Evolutionary conservation across 1,140 invertebrate genomes (phyloP).

Genomic region (Chlorops oryzae): DNA sequence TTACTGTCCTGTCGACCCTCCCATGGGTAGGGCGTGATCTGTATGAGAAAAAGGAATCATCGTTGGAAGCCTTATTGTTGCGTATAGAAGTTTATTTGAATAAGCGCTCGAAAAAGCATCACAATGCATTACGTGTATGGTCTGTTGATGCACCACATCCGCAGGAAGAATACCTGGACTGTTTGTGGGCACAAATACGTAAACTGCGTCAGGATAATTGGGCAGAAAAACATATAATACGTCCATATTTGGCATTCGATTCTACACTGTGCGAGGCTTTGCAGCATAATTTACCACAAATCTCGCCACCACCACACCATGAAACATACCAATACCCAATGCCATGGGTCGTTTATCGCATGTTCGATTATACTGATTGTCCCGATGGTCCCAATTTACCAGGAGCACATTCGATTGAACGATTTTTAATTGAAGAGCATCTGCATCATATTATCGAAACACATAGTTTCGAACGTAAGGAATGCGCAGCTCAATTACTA

Average conservation of each 20-base stretch:
- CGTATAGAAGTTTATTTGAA: slow-evolving; percentile 95
- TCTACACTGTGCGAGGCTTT: slow-evolving; percentile 89
- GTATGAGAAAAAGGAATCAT: slow-evolving; percentile 93
- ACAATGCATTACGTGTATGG: slow-evolving; percentile 88
- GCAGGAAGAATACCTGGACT: slow-evolving; percentile 98
- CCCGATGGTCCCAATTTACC: slow-evolving; percentile 87
- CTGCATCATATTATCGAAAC: slow-evolving; percentile 88
- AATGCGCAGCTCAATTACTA: slow-evolving; percentile 87
- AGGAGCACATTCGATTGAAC: slow-evolving; percentile 93
- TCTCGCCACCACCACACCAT: slow-evolving; percentile 86
- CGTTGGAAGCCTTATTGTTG: slow-evolving; percentile 83
- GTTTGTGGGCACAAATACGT: slow-evolving; percentile 90
- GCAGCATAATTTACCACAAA: slow-evolving; percentile 87
- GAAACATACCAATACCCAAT: slow-evolving; percentile 83
- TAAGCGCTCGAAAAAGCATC: slow-evolving; percentile 87
- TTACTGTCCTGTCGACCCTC: slow-evolving; percentile 86
- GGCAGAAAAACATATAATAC: slow-evolving; percentile 92
- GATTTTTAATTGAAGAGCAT: slow-evolving; percentile 97
- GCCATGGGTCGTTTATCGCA: slow-evolving; percentile 82
- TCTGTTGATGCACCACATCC: slow-evolving; percentile 84
- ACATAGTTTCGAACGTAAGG: slow-evolving; percentile 84
- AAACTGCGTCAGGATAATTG: slow-evolving; percentile 92
- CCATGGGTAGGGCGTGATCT: slow-evolving; percentile 96
- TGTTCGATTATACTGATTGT: slow-evolving; percentile 99
- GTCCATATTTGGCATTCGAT: slow-evolving; percentile 95